phyloP scores from a whole-genome alignment of 2,113 vertebrate genomes.

The Tachuris rubrigastra region DNA sequence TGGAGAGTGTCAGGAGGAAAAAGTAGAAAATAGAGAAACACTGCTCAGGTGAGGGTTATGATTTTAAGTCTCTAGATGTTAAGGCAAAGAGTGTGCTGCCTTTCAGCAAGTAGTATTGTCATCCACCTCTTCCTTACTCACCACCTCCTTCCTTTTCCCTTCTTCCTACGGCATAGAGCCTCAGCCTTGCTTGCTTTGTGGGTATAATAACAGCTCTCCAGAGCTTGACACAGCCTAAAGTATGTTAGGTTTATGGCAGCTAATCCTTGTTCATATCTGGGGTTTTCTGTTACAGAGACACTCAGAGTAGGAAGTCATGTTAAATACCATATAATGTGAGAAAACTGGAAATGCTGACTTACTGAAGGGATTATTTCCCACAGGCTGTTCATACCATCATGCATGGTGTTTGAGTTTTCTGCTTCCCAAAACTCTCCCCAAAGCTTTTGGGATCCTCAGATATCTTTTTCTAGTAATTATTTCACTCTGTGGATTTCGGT shows the following conservation, averaged over 20 bases:
- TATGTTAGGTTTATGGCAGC: neutral
- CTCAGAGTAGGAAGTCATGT: neutral
- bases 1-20: neutral
- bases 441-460: constrained; percentile 2
- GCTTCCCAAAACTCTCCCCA: neutral
- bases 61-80: neutral
- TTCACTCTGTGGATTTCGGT: neutral
- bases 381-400: neutral
- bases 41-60: neutral
- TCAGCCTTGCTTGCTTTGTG: neutral
- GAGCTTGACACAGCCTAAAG: neutral
- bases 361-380: constrained; percentile 9
- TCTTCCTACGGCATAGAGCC: rapidly evolving
- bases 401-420: neutral
- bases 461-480: constrained; percentile 14
- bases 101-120: neutral
- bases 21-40: neutral
- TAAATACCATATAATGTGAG: neutral
- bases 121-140: neutral
- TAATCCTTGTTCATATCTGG: constrained; percentile 17
- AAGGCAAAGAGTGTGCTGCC: neutral
- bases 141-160: neutral
- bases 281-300: neutral
- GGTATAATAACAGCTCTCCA: neutral
- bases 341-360: neutral